Evolutionary conservation across 2,888 invertebrate species (phyloP), one percentile per base, ranked within the genome.

Genomic region (Zhuqinia jingwanae): DNA sequence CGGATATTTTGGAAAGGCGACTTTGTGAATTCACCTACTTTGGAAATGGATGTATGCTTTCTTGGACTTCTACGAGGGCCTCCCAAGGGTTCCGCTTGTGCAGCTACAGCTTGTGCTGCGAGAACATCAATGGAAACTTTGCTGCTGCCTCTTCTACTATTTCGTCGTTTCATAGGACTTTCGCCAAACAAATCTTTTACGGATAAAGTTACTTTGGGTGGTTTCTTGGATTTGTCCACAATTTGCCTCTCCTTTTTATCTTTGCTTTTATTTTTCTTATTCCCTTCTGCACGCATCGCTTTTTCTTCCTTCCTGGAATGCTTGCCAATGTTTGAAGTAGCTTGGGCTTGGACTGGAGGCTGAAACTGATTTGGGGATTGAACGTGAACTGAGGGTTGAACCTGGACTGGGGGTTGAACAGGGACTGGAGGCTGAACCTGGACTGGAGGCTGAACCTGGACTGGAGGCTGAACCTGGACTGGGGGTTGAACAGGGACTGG

Each of bases 71-170:
- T 13, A 0, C 73, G 65, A 20, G 79, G 79, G 42, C 42, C 27
- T 47, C 78, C 82, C 0, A 87, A 27, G 22, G 78, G 83, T 10
- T 83, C 30, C 2, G 83, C 83, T 25, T 87, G 73, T 0, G 27
- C 22, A 68, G 83, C 83, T 10, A 79, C 78, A 0, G 73, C 53
- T 53, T 83, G 78, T 0, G 83, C 87, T 27, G 83, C 83, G 13
- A 65, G 13, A n/a, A 73, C 60, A 20, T 83, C 87, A n/a, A n/a
- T 36, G 36, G 36, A 36, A 56, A n/a, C 30, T 80, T n/a, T 85
- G 45, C 22, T 47, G 11, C n/a, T n/a, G n/a, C 36, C 8, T 36
- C 36, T 3, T 36, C 17, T 84, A 22, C 68, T 36, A 1, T 22
- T 13, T 50, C 11, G 2, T 25, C 15, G 45, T 50, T 30, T 73